A percentile compares a stretch with the other conserved stretches of the same genome.
phyloP scores from a whole-genome alignment of 2,797 vertebrate species.

The Muraenolepis orangiensis region DNA sequence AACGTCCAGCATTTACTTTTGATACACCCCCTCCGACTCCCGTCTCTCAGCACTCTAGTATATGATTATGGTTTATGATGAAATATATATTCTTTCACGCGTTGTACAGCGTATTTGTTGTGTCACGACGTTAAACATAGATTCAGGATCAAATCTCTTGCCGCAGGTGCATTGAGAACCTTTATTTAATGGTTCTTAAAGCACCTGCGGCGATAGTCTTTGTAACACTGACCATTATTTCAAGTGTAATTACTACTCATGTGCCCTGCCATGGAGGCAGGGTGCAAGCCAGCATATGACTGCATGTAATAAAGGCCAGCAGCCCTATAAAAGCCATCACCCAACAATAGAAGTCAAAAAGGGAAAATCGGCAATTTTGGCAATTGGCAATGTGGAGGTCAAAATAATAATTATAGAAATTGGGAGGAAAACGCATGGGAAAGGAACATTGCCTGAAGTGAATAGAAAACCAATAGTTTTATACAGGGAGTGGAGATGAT shows the following conservation, averaged over 20 bases:
- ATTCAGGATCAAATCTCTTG: background rate
- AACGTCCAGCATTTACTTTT: no score
- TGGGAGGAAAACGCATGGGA: background rate
- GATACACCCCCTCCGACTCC: no score
- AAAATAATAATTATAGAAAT: background rate
- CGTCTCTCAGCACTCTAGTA: no score
- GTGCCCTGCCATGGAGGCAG: background rate
- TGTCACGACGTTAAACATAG: background rate
- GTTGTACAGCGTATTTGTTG: background rate
- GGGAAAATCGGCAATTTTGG: background rate
- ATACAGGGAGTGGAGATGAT: background rate
- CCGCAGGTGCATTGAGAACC: no score
- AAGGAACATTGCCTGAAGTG: background rate
- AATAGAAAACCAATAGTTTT: background rate
- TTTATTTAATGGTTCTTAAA: background rate
- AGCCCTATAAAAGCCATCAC: background rate
- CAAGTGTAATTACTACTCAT: background rate
- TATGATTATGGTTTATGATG: background rate
- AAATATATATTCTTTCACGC: background rate
- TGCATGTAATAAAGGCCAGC: background rate
- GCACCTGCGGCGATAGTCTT: background rate
- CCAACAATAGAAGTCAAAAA: background rate
- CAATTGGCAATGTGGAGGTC: background rate
- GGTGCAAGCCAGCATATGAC: background rate
- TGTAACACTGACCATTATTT: background rate